A percentile compares a stretch with the other conserved stretches of the same genome.
These are phyloP conservation scores for Cebus imitator DNA, from an alignment of 2,113 vertebrate species.

Conservation along the genomic window DNA sequence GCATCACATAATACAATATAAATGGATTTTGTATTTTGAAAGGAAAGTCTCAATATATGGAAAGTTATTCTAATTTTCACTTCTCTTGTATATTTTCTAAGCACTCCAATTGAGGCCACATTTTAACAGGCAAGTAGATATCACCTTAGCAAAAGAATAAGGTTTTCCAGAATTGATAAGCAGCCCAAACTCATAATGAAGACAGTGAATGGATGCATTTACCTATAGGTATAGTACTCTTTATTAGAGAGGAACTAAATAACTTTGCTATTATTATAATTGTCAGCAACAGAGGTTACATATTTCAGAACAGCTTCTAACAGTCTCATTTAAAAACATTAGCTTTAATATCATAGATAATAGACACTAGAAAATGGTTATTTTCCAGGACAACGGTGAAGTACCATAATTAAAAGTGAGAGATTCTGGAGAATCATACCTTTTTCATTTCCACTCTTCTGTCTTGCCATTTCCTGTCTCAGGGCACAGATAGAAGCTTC, in stretches of 20 bases:
- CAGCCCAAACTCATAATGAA: not conserved
- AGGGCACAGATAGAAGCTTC: slow-evolving; percentile 94
- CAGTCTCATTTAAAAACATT: not conserved
- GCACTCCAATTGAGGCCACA: not conserved
- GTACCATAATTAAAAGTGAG: not conserved
- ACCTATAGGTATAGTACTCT: not conserved
- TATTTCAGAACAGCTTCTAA: not conserved
- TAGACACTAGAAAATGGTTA: not conserved
- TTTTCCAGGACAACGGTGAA: not conserved
- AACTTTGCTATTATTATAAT: not conserved
- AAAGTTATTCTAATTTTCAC: not conserved
- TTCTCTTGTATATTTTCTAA: not conserved
- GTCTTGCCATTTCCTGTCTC: slow-evolving; percentile 83
- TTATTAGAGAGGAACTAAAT: not conserved
- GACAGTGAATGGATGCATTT: not conserved
- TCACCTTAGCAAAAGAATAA: not conserved
- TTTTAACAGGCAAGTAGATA: not conserved
- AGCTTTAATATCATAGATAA: not conserved
- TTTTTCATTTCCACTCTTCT: slow-evolving; percentile 57
- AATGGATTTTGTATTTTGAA: not conserved
- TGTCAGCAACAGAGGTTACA: not conserved
- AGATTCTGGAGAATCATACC: slow-evolving; percentile 71
- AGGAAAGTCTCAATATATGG: not conserved
- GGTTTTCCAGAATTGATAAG: not conserved
- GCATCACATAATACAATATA: not conserved